These are phyloP conservation scores for Lasioglossum albipes DNA, from an alignment of 1,140 invertebrate genomes.

Conservation along the genomic window DNA sequence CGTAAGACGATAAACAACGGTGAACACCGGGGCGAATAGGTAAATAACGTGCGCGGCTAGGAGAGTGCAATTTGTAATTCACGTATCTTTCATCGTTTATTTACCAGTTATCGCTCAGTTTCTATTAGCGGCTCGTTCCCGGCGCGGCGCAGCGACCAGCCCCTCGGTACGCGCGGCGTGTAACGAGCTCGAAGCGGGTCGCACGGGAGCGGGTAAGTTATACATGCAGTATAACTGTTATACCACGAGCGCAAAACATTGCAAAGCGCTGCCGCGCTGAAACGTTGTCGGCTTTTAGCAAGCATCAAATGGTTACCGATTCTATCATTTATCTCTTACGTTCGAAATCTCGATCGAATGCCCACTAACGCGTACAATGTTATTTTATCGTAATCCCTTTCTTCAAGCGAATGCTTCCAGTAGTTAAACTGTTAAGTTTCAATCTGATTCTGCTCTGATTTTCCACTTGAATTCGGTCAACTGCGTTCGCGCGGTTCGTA, in stretches of 20 bases:
- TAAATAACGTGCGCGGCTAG: constrained; percentile 47
- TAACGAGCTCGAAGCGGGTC: constrained; percentile 59
- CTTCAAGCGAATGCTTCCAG: too few relatives aligned
- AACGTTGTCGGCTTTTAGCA: neutral
- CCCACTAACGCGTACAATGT: too few relatives aligned
- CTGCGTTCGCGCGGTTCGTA: neutral
- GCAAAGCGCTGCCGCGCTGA: neutral
- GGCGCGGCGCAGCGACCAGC: constrained; percentile 5
- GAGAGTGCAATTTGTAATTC: constrained; percentile 58
- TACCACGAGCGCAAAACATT: neutral
- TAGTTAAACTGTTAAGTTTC: too few relatives aligned
- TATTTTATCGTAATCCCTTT: too few relatives aligned
- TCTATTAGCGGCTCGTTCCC: constrained; percentile 45
- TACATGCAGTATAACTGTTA: neutral
- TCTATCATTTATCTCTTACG: neutral
- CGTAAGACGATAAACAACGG: constrained; percentile 44
- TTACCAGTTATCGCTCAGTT: constrained; percentile 63
- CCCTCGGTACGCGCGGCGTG: constrained; percentile 25
- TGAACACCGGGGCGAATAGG: constrained; percentile 16
- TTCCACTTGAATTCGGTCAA: too few relatives aligned
- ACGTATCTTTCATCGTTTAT: constrained; percentile 59
- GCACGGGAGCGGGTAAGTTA: constrained; percentile 13
- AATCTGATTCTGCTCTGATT: too few relatives aligned
- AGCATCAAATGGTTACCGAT: neutral
- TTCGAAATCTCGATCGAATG: too few relatives aligned